Percentiles rank a stretch among this genome's conserved stretches.
Evolutionary conservation across 2,113 vertebrate species (phyloP).

Genomic region (Clarias magur): DNA sequence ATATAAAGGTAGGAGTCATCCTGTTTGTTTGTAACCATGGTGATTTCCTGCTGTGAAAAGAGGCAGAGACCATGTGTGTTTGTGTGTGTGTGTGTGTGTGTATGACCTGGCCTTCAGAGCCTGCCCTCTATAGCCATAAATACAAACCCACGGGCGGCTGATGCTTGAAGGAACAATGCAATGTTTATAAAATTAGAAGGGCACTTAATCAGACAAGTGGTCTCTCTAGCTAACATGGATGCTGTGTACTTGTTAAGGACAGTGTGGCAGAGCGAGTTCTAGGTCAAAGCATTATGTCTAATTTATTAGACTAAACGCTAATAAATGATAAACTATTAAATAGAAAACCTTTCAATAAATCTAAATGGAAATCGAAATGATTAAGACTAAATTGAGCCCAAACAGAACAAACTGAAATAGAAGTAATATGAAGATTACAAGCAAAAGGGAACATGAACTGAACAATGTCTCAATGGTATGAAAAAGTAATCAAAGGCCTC

Average conservation of each 20-base stretch:
- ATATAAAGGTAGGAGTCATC: slow-evolving; percentile 24
- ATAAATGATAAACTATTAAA: neutral
- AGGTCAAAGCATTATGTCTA: neutral
- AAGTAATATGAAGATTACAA: neutral
- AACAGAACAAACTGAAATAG: neutral
- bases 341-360: neutral
- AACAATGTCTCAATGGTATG: neutral
- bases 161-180: slow-evolving; percentile 36
- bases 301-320: neutral
- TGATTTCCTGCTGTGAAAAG: slow-evolving; percentile 61
- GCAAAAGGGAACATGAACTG: neutral
- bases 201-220: slow-evolving; percentile 28
- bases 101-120: slow-evolving; percentile 26
- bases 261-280: neutral
- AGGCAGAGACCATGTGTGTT: slow-evolving; percentile 44
- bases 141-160: slow-evolving; percentile 21
- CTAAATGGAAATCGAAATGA: neutral
- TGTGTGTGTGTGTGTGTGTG: slow-evolving; percentile 25
- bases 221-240: slow-evolving; percentile 23
- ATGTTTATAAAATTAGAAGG: slow-evolving; percentile 46
- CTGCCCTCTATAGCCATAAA: slow-evolving; percentile 30
- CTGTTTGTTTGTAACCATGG: slow-evolving; percentile 75
- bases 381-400: neutral
- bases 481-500: neutral
- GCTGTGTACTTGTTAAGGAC: slow-evolving; percentile 20